Conservation (phyloP, 2,888 invertebrate genomes). For the Parochlus steinenii region DNA sequence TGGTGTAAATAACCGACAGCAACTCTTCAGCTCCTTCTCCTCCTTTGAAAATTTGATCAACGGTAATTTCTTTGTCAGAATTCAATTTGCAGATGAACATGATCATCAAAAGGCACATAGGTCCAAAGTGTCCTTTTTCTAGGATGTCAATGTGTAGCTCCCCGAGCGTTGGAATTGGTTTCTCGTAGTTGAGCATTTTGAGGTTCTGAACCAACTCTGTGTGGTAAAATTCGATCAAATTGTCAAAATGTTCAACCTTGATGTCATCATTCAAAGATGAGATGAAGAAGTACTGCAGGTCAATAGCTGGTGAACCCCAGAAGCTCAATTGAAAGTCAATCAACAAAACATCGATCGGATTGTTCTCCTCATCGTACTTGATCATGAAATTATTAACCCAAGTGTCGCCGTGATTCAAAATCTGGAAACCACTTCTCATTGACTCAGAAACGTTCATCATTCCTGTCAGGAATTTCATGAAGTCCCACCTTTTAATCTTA, state of each 20-base stretch:
- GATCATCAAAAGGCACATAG: too few species aligned
- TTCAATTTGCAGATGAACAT: too few species aligned
- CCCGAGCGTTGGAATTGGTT: constrained; percentile 1
- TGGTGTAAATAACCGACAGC: neutral
- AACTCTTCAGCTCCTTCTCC: neutral
- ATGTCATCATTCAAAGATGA: constrained; percentile 6
- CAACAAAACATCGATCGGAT: constrained; percentile 8
- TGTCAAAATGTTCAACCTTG: constrained; percentile 5
- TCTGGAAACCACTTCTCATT: constrained; percentile 9
- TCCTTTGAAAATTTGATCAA: too few species aligned
- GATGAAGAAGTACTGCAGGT: constrained; percentile 13
- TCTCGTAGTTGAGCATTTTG: constrained; percentile 1
- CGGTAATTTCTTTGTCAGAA: too few species aligned
- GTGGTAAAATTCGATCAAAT: constrained; percentile 11
- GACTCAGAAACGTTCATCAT: neutral
- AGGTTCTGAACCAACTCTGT: constrained; percentile 1
- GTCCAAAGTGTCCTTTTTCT: neutral
- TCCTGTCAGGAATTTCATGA: neutral
- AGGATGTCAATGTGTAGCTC: constrained; percentile 5
- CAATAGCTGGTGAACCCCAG: constrained; percentile 13
- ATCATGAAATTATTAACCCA: constrained; percentile 15
- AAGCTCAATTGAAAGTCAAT: constrained; percentile 7
- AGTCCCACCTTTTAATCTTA: neutral
- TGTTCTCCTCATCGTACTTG: constrained; percentile 10
- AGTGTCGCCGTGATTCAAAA: constrained; percentile 13